A percentile compares a stretch with the other conserved stretches of the same genome.
Evolutionary conservation across 1,140 invertebrate genomes (phyloP).

Genomic region (Aphaenogaster ashmeadi): DNA sequence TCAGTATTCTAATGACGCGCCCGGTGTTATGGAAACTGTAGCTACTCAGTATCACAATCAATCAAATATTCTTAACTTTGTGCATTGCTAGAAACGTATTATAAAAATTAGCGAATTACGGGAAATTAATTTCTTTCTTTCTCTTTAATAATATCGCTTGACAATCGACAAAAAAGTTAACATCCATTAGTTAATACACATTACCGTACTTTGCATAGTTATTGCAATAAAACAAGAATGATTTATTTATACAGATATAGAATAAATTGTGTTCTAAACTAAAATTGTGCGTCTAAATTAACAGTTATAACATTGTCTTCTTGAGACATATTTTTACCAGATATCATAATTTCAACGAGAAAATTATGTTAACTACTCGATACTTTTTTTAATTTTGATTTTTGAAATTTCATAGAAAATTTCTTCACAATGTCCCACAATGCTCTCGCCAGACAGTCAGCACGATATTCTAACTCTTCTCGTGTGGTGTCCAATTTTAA

Average conservation of each 20-base stretch:
- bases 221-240: conserved; percentile 2
- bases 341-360: neutral
- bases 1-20: conserved; percentile 58
- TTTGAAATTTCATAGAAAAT: neutral
- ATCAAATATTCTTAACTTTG: conserved; percentile 4
- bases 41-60: neutral
- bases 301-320: neutral
- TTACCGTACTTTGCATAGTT: neutral
- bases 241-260: neutral
- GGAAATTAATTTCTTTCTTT: neutral
- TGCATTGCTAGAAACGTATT: neutral
- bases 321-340: neutral
- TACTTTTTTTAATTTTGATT: neutral
- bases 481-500: neutral
- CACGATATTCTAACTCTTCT: neutral
- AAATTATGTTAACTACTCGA: neutral
- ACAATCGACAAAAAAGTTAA: neutral
- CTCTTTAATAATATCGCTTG: neutral
- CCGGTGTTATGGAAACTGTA: neutral
- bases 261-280: neutral
- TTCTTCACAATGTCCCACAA: neutral
- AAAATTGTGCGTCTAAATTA: neutral
- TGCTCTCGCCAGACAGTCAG: neutral
- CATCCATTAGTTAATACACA: neutral
- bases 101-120: conserved; percentile 11